Evolutionary conservation across 2,888 invertebrate genomes (phyloP).

Genomic region (Lasioglossum lativentre): DNA sequence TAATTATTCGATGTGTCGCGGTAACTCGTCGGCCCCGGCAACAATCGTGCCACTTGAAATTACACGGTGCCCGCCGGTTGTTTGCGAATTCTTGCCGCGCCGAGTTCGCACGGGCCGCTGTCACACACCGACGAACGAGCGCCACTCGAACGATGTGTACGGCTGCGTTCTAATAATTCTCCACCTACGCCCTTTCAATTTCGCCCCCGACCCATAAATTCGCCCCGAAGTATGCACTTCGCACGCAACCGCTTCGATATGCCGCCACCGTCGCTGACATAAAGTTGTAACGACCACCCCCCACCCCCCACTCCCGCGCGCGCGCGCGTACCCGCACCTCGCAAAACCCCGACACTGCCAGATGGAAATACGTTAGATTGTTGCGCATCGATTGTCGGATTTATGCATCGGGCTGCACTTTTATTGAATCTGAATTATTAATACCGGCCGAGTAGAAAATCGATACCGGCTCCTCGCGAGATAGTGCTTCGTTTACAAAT

Average conservation of each 20-base stretch:
- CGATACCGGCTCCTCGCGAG: not conserved
- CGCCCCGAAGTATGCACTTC: constrained; percentile 59
- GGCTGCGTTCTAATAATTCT: constrained; percentile 67
- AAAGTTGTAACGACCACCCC: constrained; percentile 61
- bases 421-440: constrained; percentile 9
- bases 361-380: constrained; percentile 13
- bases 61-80: constrained; percentile 48
- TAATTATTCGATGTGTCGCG: constrained; percentile 34
- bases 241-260: constrained; percentile 60
- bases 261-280: constrained; percentile 33
- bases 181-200: constrained; percentile 66
- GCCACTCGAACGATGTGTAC: constrained; percentile 29
- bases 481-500: not conserved
- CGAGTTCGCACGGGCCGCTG: constrained; percentile 41
- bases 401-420: not conserved
- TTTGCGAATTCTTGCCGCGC: constrained; percentile 67
- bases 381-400: constrained; percentile 15
- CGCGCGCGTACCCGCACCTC: not conserved
- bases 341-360: constrained; percentile 1
- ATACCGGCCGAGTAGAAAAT: not conserved
- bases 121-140: constrained; percentile 42
- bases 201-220: constrained; percentile 65
- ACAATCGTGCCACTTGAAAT: constrained; percentile 60
- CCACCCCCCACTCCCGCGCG: constrained; percentile 11
- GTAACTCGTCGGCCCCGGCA: constrained; percentile 35